Conservation (phyloP, 2,797 vertebrate species). For the Ceryle rudis region DNA sequence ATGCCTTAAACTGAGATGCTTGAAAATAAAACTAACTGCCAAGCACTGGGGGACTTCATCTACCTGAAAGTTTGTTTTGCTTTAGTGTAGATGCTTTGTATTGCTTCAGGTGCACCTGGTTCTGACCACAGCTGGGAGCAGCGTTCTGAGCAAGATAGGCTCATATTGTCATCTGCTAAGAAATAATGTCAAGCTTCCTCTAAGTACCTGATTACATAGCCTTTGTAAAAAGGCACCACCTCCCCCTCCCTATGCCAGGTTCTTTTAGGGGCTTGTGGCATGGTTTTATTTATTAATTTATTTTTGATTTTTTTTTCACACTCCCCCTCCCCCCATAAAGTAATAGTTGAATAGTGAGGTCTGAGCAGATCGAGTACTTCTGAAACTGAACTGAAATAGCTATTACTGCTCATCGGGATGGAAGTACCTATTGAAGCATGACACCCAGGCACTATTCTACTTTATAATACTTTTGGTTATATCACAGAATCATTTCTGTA, state of each 20-base stretch:
- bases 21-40: not conserved
- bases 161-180: not conserved
- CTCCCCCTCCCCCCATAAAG: no score
- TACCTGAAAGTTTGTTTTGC: not conserved
- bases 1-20: not conserved
- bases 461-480: not conserved
- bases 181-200: not conserved
- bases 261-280: not conserved
- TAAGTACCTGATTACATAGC: not conserved
- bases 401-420: accelerated
- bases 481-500: not conserved
- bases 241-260: accelerated
- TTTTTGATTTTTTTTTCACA: not conserved
- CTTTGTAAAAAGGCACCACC: not conserved
- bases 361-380: not conserved
- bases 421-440: not conserved
- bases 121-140: not conserved
- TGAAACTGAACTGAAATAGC: not conserved
- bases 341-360: not conserved
- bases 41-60: not conserved
- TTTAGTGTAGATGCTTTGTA: not conserved
- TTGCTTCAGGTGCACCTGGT: not conserved
- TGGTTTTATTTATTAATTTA: not conserved
- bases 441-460: not conserved
- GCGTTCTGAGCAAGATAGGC: not conserved